phyloP scores from a whole-genome alignment of 2,888 invertebrate genomes.

The Choristoneura rosaceana region DNA sequence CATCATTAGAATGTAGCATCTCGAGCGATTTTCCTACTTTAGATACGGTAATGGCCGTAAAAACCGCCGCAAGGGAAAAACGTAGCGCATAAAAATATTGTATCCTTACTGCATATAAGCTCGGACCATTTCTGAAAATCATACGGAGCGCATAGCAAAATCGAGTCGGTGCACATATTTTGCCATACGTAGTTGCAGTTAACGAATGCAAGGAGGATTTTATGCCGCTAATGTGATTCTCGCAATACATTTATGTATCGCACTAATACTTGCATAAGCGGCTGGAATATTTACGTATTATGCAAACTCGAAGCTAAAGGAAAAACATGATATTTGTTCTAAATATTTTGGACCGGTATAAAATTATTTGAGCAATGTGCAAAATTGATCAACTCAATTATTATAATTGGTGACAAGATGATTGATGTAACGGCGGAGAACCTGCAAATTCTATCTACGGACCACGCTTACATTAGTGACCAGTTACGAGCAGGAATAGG shows the following conservation, averaged over 20 bases:
- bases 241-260: conserved; percentile 73
- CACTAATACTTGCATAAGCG: conserved; percentile 63
- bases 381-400: conserved; percentile 17
- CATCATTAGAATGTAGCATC: conserved; percentile 84
- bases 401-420: conserved; percentile 13
- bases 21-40: conserved; percentile 83
- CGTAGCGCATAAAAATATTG: conserved; percentile 83
- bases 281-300: conserved; percentile 47
- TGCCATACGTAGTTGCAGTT: conserved; percentile 76
- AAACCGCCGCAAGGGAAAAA: conserved; percentile 79
- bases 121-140: conserved; percentile 84
- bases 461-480: not conserved
- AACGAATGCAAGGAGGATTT: conserved; percentile 83
- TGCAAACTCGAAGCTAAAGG: conserved; percentile 26
- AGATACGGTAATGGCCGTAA: conserved; percentile 81
- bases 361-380: conserved; percentile 13
- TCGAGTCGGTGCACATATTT: conserved; percentile 79
- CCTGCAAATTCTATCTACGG: not conserved
- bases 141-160: conserved; percentile 79
- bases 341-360: conserved; percentile 29
- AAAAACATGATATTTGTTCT: conserved; percentile 34
- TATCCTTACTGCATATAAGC: conserved; percentile 79
- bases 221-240: conserved; percentile 80
- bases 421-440: not conserved
- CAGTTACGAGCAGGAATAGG: not conserved